Evolutionary conservation across 2,888 invertebrate genomes (phyloP), one percentile per base, ranked within the genome.

Genomic region (Sisyra terminalis): DNA sequence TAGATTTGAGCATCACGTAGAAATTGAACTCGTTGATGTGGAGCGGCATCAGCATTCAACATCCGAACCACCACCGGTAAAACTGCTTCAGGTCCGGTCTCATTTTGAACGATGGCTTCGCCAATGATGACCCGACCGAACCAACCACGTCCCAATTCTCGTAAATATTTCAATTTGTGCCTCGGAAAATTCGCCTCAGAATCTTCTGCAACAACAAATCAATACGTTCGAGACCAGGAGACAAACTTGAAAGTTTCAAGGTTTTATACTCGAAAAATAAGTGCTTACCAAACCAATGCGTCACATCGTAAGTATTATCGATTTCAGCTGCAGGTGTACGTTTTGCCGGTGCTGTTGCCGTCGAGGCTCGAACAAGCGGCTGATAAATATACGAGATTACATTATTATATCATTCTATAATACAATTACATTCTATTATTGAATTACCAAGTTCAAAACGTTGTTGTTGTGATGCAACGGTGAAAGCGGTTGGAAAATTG

Each of bases 131-230:
- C 74, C 58, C 72, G 78, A 43, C 88, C 88, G 61, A 87, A 89
- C 86, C 87, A 87, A 34, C 87, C 86, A 48, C 75, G 72, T 2
- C 85, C 86, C 45, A 87, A 70, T 64, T 87, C 86, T 53, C 78
- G 73, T 11, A 87, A 71, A 60, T 87, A 89, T 57, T 85, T 81
- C 50, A 89, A 63, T 54, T 78, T 77, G 52, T 72, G 75, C 49
- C 88, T 69, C 1, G 85, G 79, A 53, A 86, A 78, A 57, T 80
- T 75, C 47, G 67, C 68, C 47, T 64, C 60, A 7, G 61, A 58
- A 36, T 63, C 65, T 53, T 62, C 71, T 71, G 52, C 13, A 54
- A 55, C 32, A 44, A 34, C 42, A 29, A 40, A 37, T 14, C 31
- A n/a, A 10, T 10, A 9, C n/a, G 16, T 30, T 13, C 16, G 30